Percentiles rank a stretch among this genome's conserved stretches.
These are phyloP conservation scores for Calyptomena viridis DNA, from an alignment of 2,113 vertebrate species.

Conservation along the genomic window DNA sequence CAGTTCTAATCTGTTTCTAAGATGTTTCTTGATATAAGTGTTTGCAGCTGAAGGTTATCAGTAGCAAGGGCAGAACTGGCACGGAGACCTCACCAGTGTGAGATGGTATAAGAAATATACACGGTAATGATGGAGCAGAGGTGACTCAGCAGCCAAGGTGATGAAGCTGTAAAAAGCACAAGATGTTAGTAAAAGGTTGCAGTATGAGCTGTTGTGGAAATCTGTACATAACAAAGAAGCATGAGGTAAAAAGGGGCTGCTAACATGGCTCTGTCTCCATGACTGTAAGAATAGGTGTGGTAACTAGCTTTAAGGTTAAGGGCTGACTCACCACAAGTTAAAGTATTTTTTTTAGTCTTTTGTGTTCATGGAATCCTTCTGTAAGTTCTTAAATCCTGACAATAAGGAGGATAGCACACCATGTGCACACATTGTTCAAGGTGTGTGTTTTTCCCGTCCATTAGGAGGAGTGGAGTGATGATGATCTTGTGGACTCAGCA, in stretches of 20 bases:
- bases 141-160: background rate
- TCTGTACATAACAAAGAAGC: background rate
- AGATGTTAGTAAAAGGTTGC: background rate
- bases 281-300: background rate
- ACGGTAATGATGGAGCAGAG: background rate
- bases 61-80: background rate
- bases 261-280: background rate
- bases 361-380: background rate
- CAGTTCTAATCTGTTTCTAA: background rate
- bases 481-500: conserved; percentile 75
- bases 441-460: background rate
- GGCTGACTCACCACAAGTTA: background rate
- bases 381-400: background rate
- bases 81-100: background rate
- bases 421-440: fast-evolving
- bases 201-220: background rate
- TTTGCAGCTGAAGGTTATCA: background rate
- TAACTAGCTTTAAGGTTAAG: background rate
- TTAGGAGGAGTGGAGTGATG: conserved; percentile 91
- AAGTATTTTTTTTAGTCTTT: background rate
- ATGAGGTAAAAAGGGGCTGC: background rate
- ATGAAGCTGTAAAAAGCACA: background rate
- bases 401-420: too few species aligned
- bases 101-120: background rate
- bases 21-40: background rate